phyloP scores from a whole-genome alignment of 2,113 vertebrate species.

The Actinemys pallida region DNA sequence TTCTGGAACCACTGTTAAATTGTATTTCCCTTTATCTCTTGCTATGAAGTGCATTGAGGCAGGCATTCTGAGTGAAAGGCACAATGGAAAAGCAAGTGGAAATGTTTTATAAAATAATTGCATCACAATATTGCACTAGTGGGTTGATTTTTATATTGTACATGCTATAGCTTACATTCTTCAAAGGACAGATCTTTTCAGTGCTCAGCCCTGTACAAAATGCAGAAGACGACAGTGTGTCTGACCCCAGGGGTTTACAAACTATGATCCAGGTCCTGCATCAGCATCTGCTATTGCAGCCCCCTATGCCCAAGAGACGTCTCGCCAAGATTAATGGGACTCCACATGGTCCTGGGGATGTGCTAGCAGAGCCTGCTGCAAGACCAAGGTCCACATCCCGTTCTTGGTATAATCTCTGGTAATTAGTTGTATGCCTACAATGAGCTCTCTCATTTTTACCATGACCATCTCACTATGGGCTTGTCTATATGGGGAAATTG shows the following conservation, averaged over 20 bases:
- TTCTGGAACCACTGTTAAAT: neutral
- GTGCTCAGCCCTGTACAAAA: neutral
- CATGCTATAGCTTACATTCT: neutral
- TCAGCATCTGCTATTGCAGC: neutral
- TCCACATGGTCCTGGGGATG: rapidly evolving
- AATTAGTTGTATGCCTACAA: rapidly evolving
- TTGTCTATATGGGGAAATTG: neutral
- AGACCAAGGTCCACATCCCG: neutral
- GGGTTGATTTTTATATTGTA: neutral
- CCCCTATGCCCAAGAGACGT: neutral
- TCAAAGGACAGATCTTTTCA: neutral
- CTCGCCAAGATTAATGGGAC: neutral
- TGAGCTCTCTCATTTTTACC: neutral
- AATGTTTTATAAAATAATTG: neutral
- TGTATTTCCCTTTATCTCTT: neutral
- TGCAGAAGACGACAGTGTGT: neutral
- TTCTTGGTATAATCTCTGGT: neutral
- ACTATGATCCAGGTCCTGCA: neutral
- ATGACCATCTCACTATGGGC: neutral
- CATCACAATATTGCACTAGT: neutral
- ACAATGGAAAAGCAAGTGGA: neutral
- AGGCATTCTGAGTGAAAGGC: neutral
- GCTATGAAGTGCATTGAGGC: neutral
- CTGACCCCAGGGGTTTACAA: neutral
- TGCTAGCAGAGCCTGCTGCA: neutral